Evolutionary conservation across 2,113 vertebrate species (phyloP), one percentile per base, ranked within the genome.

Genomic region (Riparia riparia): DNA sequence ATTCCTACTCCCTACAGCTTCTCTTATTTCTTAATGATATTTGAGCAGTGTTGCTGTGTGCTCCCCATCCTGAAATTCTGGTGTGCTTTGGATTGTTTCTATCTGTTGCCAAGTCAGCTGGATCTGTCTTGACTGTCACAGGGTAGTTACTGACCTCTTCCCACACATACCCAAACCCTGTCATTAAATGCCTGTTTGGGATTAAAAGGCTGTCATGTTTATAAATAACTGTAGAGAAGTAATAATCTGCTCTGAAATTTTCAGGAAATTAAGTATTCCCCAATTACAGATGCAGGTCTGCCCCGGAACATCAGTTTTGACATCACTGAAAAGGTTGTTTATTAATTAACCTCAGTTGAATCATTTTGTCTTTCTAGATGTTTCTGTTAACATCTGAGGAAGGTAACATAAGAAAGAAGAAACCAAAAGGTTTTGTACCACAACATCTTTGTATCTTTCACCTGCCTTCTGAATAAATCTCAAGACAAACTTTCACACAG

Each of bases 361-460:
- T 34, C 0, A 60, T 82, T 87, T 94, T 93, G 3, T 61, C 42
- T 73, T 85, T 51, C 42, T 81, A 70, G 24, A 70, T 54, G 73
- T 90, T 95, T 91, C 63, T 70, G 37, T 91, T 93, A 88, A 82
- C 17, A 54, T 93, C 51, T 51, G 70, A 88, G 17, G 50, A 86
- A 80, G 37, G 26, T 70, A 73, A 41, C 12, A 57, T 29, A 82
- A 70, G 26, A 71, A 86, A 84, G 9, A 60, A 57, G 39, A 79
- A 45, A 50, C 8, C 4, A 58, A 47, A 90, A 54, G 21, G 4
- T 66, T 76, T 73, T 66, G 8, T 77, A 12, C 5, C 5, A 34
- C 8, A 41, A 4, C 22, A 56, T 77, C 10, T 26, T 65, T 82
- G 10, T 3, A 82, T 69, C 42, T 90, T 95, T 90, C 63, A 85